Evolutionary conservation across 2,113 vertebrate species (phyloP).

Genomic region (rat (Rattus norvegicus)): DNA sequence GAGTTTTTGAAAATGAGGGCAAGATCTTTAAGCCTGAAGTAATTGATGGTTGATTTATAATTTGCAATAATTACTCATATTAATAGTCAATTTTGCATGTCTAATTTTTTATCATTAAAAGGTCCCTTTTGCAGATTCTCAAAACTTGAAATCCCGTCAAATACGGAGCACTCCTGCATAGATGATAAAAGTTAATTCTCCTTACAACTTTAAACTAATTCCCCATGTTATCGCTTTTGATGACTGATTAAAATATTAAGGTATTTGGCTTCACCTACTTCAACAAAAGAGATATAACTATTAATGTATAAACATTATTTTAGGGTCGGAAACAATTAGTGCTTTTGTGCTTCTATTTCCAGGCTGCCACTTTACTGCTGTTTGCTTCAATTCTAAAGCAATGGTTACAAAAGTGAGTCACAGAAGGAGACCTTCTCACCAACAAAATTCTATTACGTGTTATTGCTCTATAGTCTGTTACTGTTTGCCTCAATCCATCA

Average conservation of each 20-base stretch:
- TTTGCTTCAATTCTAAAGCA: neutral
- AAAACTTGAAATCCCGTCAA: neutral
- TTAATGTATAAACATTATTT: neutral
- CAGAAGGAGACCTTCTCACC: neutral
- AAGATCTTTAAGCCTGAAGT: neutral
- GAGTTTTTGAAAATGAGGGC: neutral
- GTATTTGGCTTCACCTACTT: neutral
- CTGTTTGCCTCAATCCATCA: neutral
- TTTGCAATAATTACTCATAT: neutral
- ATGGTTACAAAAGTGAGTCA: neutral
- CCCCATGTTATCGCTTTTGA: neutral
- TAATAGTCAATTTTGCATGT: neutral
- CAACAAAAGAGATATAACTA: neutral
- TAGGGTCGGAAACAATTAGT: neutral
- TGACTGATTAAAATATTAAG: neutral
- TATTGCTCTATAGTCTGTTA: neutral
- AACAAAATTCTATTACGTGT: neutral
- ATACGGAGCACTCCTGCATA: neutral
- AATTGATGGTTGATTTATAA: neutral
- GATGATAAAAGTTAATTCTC: neutral
- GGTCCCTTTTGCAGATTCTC: neutral
- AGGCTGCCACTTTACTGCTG: neutral
- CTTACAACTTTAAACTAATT: neutral
- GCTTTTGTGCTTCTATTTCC: neutral
- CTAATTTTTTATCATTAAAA: neutral